Conservation (phyloP, 2,888 invertebrate species). For the Mylabris sibirica region DNA sequence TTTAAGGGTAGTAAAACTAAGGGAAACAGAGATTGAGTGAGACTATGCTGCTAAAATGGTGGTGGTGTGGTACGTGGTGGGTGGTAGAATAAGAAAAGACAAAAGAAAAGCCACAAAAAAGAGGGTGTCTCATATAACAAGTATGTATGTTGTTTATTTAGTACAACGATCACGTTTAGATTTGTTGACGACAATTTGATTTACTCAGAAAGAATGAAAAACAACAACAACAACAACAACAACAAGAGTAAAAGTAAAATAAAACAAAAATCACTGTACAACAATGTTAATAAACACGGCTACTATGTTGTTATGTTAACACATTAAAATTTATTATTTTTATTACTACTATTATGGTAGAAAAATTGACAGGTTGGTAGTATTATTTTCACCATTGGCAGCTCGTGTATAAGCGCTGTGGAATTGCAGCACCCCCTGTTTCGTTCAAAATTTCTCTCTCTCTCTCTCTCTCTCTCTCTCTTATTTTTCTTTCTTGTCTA, state of each 20-base stretch:
- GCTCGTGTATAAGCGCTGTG: too few species aligned
- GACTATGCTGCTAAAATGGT: too few species aligned
- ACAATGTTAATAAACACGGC: background rate
- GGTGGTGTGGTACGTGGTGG: background rate
- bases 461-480: too few species aligned
- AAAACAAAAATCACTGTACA: background rate
- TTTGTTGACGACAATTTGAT: constrained; percentile 7
- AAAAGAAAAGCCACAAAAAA: background rate
- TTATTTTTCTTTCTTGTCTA: too few species aligned
- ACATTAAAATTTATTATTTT: background rate
- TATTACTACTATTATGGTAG: background rate
- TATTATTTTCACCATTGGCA: too few species aligned
- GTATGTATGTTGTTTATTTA: background rate
- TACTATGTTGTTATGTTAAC: background rate
- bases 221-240: background rate
- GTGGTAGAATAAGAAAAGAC: background rate
- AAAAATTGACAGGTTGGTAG: too few species aligned
- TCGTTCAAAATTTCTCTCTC: too few species aligned
- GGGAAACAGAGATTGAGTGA: background rate
- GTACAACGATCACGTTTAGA: background rate
- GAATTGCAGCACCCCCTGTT: too few species aligned
- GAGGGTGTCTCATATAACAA: background rate
- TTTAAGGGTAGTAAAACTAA: background rate
- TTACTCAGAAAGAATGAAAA: background rate
- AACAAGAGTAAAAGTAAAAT: background rate